Evolutionary conservation across 1,140 invertebrate genomes (phyloP).

Genomic region (Panulirus ornatus): DNA sequence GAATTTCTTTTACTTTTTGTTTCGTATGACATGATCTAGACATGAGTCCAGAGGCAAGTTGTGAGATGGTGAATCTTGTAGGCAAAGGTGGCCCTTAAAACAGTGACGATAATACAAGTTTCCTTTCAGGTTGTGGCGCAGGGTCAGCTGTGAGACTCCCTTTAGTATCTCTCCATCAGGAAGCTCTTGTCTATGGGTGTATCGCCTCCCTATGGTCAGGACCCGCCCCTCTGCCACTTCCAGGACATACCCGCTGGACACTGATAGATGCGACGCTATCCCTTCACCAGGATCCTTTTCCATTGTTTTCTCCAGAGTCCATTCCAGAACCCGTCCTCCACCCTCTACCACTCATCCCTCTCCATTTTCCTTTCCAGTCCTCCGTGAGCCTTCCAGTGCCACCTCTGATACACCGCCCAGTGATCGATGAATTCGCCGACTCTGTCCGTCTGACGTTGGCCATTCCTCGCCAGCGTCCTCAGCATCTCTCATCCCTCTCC

Average conservation of each 20-base stretch:
- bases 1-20: neutral
- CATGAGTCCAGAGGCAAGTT: neutral
- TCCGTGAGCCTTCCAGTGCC: neutral
- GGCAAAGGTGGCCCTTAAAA: too few relatives aligned
- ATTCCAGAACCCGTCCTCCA: neutral
- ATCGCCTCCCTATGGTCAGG: neutral
- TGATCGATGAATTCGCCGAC: neutral
- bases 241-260: neutral
- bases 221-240: neutral
- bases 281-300: neutral
- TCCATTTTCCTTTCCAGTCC: neutral
- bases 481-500: neutral
- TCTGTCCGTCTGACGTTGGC: neutral
- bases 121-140: too few relatives aligned
- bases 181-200: neutral
- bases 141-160: neutral
- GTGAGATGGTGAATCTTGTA: too few relatives aligned
- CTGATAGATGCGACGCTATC: neutral
- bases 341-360: neutral
- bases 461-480: neutral
- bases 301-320: neutral
- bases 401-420: slow-evolving; percentile 13
- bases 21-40: neutral
- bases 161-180: neutral
- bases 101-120: neutral